Percentiles rank a stretch among this genome's conserved stretches.
Conservation (phyloP, 1,140 invertebrate genomes). For the Chlorops oryzae region DNA sequence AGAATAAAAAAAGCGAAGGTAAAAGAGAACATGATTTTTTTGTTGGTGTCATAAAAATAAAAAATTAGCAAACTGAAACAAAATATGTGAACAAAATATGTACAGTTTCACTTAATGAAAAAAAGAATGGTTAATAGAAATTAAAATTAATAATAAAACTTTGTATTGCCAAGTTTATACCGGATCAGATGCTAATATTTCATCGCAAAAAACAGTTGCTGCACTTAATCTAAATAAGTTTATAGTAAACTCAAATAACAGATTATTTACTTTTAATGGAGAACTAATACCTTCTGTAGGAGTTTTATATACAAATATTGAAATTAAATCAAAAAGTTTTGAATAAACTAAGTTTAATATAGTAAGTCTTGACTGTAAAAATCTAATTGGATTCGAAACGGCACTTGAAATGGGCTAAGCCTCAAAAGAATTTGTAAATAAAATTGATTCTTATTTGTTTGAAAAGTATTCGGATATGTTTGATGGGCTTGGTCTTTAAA, state of each 20-base stretch:
- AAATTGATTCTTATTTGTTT: too few relatives aligned
- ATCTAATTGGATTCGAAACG: not conserved
- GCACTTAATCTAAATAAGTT: slow-evolving; percentile 5
- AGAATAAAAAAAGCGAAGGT: not conserved
- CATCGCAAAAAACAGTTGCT: slow-evolving; percentile 14
- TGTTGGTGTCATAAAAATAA: not conserved
- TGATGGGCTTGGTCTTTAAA: not conserved
- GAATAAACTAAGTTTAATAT: not conserved
- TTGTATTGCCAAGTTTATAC: slow-evolving; percentile 20
- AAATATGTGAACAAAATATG: not conserved
- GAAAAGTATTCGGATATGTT: not conserved
- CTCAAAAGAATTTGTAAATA: not conserved
- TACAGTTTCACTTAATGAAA: slow-evolving; percentile 1
- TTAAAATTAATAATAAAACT: slow-evolving; percentile 12
- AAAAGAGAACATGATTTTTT: not conserved
- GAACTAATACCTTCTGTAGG: too few relatives aligned
- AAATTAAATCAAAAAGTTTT: not conserved
- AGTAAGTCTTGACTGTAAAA: not conserved
- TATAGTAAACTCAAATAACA: too few relatives aligned
- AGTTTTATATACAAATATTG: too few relatives aligned
- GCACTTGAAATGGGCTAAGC: not conserved
- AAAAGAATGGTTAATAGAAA: slow-evolving; percentile 10
- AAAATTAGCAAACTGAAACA: not conserved
- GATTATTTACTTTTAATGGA: too few relatives aligned
- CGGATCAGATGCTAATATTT: slow-evolving; percentile 16